Base-by-base conservation (phyloP, 2,888 invertebrate genomes). In the Scaeva pyrastri region DNA sequence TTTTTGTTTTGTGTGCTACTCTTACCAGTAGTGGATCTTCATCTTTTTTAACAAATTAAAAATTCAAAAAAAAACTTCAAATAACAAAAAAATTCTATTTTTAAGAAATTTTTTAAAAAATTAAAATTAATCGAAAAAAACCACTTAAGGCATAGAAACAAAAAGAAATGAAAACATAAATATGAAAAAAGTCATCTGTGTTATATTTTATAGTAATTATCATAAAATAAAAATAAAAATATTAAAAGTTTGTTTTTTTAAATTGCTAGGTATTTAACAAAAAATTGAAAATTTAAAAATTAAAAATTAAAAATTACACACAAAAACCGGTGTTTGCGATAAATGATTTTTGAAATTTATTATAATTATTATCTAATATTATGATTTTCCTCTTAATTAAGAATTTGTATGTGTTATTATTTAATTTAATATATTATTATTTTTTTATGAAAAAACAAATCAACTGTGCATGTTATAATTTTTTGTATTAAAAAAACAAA, bases 171-270 rank as follows among this genome's bases (percentile, higher is more conserved):
- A 84, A 88, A 88, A 88, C 88, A 89, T 89, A 80, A 88, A 83
- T 82, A 87, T 88, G 90, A 92, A 91, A 62, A 92, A 92, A 92
- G 92, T 91, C 91, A 92, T 91, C 92, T 92, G 92, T 92, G 92
- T 92, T 92, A 92, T 90, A 90, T 89, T 89, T 88, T 89, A 88
- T 88, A 88, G 88, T 88, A 89, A 91, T 91, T 91, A 90, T 90
- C 84, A 68, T 66, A 66, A 66, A 66, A 88, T 88, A 88, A 82
- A 88, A 87, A 80, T 72, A 82, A 73, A 52, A 88, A 88, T 72
- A 66, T 48, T 64, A 85, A 88, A 52, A 23, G 21, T 50, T 50
- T 50, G 48, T 50, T 52, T 86, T 75, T 71, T 78, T 81, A 72
- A 80, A 80, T 75, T 80, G 43, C 81, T 85, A 81, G 81, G 76